Evolutionary conservation across 2,888 invertebrate species (phyloP), one percentile per base, ranked within the genome.

Genomic region (Callinectes sapidus): DNA sequence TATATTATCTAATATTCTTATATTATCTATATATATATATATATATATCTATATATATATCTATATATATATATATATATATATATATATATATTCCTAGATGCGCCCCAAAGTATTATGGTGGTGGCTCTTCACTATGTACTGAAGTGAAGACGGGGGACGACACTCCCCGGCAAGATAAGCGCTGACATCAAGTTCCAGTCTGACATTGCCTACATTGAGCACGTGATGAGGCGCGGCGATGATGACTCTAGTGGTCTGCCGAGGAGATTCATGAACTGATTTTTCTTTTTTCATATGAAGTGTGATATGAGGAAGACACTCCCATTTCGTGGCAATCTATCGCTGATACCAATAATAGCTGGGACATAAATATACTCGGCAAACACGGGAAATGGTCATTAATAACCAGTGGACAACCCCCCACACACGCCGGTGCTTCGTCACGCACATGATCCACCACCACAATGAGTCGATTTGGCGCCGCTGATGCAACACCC

Each of bases 361-460:
- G 23, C 16, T 71, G 18, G 71, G 28, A n/a, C 71, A 71, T 71
- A 71, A n/a, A 71, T 71, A 71, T 23, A 71, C 71, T n/a, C 8
- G 8, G 71, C 23, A 71, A 71, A n/a, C 71, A 23, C 2, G 23
- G 28, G 71, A 5, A 71, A 71, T 71, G 28, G 8, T 71, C 28
- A 71, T 71, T n/a, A 71, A 71, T 71, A 71, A n/a, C 71, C 71
- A 18, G 8, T 71, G 28, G 71, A 23, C 71, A 23, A 71, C 71
- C 71, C 71, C 71, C 71, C 23, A 28, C 28, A 71, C n/a, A 10
- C 2, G n/a, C 28, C 23, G 71, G 23, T n/a, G 71, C n/a, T n/a
- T 71, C 71, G 71, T 71, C 71, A 71, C 28, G 71, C 71, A n/a
- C 71, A 23, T 71, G n/a, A 71, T 71, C 71, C 71, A 71, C 71